Evolutionary conservation across 2,113 vertebrate species (phyloP).

Genomic region (Lucifuga dentata): DNA sequence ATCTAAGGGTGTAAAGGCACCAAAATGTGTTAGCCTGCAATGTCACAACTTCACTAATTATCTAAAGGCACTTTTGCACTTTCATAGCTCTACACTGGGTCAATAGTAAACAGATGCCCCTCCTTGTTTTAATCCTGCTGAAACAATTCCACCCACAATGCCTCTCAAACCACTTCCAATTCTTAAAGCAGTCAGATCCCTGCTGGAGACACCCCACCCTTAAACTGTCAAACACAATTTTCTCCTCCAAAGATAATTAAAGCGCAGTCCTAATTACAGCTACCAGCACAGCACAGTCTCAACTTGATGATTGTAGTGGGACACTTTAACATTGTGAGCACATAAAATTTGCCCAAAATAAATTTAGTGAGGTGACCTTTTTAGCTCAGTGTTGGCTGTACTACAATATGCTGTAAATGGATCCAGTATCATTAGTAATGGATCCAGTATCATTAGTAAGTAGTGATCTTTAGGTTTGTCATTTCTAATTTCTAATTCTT

Average conservation of each 20-base stretch:
- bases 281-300: conserved; percentile 54
- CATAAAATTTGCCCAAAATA: conserved; percentile 67
- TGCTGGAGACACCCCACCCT: conserved; percentile 55
- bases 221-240: conserved; percentile 76
- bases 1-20: neutral
- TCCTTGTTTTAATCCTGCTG: conserved; percentile 11
- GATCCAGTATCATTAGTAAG: too few species aligned
- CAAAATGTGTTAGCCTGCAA: conserved; percentile 5
- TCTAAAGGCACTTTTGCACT: conserved; percentile 12
- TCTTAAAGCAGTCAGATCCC: conserved; percentile 53
- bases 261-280: conserved; percentile 77
- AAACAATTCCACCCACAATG: conserved; percentile 51
- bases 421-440: conserved; percentile 16
- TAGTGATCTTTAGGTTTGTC: too few species aligned
- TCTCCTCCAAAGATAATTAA: conserved; percentile 75
- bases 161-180: conserved; percentile 43
- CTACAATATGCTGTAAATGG: conserved; percentile 7
- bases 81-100: conserved; percentile 4
- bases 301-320: conserved; percentile 60
- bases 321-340: conserved; percentile 60
- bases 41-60: neutral
- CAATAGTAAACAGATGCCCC: conserved; percentile 22
- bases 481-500: too few species aligned
- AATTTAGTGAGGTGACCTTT: conserved; percentile 46
- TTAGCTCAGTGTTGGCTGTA: neutral